Conservation (phyloP, 1,140 invertebrate species). For the Acromyrmex charruanus region DNA sequence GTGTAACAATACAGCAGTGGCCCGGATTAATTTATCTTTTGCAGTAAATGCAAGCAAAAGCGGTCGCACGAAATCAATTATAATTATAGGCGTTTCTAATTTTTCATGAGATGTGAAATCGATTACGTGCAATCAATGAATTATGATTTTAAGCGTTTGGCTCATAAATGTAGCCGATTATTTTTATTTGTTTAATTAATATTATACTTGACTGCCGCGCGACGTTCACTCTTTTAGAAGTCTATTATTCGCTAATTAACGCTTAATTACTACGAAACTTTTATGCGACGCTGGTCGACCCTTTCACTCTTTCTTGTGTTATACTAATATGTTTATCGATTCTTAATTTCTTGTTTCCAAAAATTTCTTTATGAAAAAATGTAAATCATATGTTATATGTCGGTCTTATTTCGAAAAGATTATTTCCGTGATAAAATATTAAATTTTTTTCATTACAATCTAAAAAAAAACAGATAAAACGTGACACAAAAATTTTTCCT, state of each 20-base stretch:
- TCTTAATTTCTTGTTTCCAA: constrained; percentile 27
- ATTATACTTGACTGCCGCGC: constrained; percentile 10
- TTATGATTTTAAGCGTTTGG: constrained; percentile 30
- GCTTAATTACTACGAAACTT: constrained; percentile 68
- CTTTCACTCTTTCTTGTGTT: constrained; percentile 69
- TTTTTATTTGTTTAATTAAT: constrained; percentile 69
- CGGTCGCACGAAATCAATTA: constrained; percentile 11
- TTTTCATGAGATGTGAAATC: constrained; percentile 17
- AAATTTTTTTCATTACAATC: background rate
- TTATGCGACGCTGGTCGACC: constrained; percentile 47
- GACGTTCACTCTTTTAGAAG: constrained; percentile 38
- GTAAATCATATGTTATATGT: background rate
- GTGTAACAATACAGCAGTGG: constrained; percentile 10
- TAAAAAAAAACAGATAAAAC: background rate
- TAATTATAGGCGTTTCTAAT: background rate
- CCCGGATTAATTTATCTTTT: constrained; percentile 45
- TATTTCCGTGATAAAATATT: background rate
- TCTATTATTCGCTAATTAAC: constrained; percentile 63
- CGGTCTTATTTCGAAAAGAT: background rate
- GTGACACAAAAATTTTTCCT: background rate
- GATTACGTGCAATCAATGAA: constrained; percentile 4
- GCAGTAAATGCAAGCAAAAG: constrained; percentile 9
- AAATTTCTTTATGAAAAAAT: background rate
- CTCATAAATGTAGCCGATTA: constrained; percentile 30
- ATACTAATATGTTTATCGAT: constrained; percentile 36